Evolutionary conservation across 2,797 vertebrate genomes (phyloP).

Genomic region (Oreonectes daqikongensis): DNA sequence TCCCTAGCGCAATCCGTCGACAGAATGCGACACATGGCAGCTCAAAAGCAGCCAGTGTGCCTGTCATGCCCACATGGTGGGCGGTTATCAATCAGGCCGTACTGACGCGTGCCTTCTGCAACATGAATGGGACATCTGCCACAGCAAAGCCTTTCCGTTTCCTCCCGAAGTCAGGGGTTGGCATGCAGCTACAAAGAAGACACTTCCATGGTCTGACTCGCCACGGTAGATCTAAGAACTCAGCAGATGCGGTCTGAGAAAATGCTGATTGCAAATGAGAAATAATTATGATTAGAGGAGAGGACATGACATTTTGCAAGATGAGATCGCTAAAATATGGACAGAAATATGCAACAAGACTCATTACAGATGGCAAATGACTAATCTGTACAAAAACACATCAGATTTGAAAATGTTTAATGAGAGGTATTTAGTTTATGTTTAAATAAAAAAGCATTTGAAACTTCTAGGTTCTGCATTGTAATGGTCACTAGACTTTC

Average conservation of each 20-base stretch:
- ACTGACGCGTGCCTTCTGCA: constrained; percentile 46
- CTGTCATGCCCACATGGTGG: constrained; percentile 50
- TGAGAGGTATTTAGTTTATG: too few species aligned
- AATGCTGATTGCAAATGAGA: constrained; percentile 31
- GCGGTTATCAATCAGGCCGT: constrained; percentile 54
- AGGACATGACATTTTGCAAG: not conserved
- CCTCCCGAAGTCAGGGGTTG: constrained; percentile 38
- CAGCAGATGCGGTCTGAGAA: constrained; percentile 43
- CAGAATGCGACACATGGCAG: constrained; percentile 43
- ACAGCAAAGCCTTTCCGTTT: constrained; percentile 32
- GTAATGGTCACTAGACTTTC: too few species aligned
- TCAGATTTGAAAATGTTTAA: not conserved
- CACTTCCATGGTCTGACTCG: constrained; percentile 18
- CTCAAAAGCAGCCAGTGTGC: constrained; percentile 43
- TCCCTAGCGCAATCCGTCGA: constrained; percentile 15
- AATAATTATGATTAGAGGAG: constrained; percentile 21
- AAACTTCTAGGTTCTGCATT: too few species aligned
- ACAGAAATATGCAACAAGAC: not conserved
- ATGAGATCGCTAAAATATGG: not conserved
- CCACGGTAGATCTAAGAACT: constrained; percentile 38
- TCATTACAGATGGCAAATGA: not conserved
- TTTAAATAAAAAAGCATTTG: too few species aligned
- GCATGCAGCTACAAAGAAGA: constrained; percentile 31
- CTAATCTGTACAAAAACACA: not conserved
- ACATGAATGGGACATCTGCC: constrained; percentile 54